Conservation (phyloP, 2,797 vertebrate species). For the Smutsia temminckii region DNA sequence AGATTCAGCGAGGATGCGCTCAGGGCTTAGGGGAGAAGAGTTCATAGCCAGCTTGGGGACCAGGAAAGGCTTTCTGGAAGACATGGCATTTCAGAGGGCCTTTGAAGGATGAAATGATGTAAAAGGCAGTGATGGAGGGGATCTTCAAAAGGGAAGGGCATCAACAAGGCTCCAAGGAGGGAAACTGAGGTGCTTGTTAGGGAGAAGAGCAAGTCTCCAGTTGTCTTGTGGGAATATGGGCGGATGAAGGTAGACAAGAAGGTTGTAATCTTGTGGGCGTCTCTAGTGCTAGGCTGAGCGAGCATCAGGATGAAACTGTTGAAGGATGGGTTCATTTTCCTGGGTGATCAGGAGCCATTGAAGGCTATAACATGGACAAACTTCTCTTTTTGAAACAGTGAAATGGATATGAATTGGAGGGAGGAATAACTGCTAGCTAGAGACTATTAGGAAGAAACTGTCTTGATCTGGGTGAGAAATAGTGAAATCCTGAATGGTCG, state of each 20-base stretch:
- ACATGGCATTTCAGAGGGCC: background rate
- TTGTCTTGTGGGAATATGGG: background rate
- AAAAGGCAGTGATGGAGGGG: background rate
- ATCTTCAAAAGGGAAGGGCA: background rate
- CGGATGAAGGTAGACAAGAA: background rate
- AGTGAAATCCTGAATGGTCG: background rate
- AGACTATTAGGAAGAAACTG: background rate
- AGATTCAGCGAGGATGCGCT: background rate
- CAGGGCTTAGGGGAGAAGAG: background rate
- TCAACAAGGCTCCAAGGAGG: background rate
- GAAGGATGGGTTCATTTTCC: background rate
- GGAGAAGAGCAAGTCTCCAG: background rate
- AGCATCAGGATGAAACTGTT: no score
- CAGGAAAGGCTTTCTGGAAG: background rate
- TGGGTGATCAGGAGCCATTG: background rate
- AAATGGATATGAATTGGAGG: background rate
- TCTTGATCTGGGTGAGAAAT: background rate
- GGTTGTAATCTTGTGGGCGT: background rate
- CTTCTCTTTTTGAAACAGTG: background rate
- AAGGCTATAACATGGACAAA: background rate
- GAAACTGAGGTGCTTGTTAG: background rate
- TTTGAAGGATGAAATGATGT: background rate
- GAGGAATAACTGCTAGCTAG: background rate
- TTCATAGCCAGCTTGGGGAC: background rate
- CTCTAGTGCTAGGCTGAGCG: background rate